Base-by-base conservation (phyloP, 1,140 invertebrate species). In the Drosophila pruinosa region DNA sequence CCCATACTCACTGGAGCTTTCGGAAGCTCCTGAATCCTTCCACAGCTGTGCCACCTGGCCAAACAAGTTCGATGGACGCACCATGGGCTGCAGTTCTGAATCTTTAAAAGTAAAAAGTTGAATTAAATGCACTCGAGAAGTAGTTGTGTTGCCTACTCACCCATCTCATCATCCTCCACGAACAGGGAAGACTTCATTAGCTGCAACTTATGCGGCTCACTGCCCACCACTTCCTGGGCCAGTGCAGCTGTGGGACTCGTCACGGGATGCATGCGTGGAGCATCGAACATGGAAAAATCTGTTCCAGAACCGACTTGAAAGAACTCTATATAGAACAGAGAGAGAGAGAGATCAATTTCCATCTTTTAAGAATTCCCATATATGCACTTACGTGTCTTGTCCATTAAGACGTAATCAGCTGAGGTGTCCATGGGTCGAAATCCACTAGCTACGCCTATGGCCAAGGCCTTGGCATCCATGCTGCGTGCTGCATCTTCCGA, bases 111-210 rank as follows among this genome's bases (percentile, higher is more conserved):
- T 14, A 34, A 1, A 36, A 12, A 26, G 38, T 2, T n/a, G 2
- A 22, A 10, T 45, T 8, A 2, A n/a, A 45, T n/a, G n/a, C n/a
- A n/a, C n/a, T n/a, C n/a, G 10, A 5, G 4, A 4, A 14, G 5
- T 8, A 3, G 19, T 39, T 17, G 10, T n/a, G 8, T 22, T 28
- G 24, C 12, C 4, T 12, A 39, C 63, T 22, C 34, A 72, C 70
- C 70, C 2, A 38, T 47, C 7, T 77, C 73, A 26, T 85, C 78
- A 4, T 89, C 76, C 0, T 83, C 86, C 1, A 69, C 52, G 24
- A 91, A 91, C 6, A 97, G 94, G 1, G 95, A 97, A 0, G 96
- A 96, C 90, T 97, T 97, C 96, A 97, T 97, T 4, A 97, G 92
- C 81, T 97, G 96, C 19, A 97, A 92, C 76, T 94, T 95, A 65